Evolutionary conservation across 2,888 invertebrate genomes (phyloP).

Genomic region (Drosophila subquinaria): DNA sequence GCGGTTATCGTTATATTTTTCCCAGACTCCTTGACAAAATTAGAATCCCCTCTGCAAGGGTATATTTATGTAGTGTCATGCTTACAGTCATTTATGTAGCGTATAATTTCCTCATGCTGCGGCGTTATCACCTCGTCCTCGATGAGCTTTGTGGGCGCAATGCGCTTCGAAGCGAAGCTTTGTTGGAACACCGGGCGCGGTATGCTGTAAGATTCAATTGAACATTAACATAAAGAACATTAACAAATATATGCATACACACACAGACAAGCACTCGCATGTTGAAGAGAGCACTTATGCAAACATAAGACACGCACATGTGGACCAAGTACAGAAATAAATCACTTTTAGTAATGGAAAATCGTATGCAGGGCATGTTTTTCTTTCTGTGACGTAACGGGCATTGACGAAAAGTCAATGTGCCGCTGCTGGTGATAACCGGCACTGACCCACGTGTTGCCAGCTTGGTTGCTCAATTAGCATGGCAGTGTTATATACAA

Average conservation of each 20-base stretch:
- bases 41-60: neutral
- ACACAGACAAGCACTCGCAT: neutral
- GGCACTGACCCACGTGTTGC: conserved; percentile 69
- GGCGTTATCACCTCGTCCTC: conserved; percentile 89
- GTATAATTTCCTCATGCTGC: conserved; percentile 94
- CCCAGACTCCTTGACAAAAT: too few relatives aligned
- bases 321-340: conserved; percentile 54
- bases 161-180: conserved; percentile 77
- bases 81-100: conserved; percentile 94
- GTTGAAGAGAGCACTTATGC: conserved; percentile 48
- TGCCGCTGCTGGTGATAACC: conserved; percentile 59
- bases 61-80: conserved; percentile 56
- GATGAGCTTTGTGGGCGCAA: conserved; percentile 85
- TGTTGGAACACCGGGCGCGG: conserved; percentile 93
- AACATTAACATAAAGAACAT: conserved; percentile 26
- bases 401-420: conserved; percentile 54
- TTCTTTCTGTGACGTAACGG: conserved; percentile 58
- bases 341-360: conserved; percentile 53
- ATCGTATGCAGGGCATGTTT: conserved; percentile 21
- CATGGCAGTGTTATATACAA: conserved; percentile 62
- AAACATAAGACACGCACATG: conserved; percentile 57
- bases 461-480: conserved; percentile 53
- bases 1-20: too few relatives aligned
- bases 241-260: neutral
- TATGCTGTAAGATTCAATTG: conserved; percentile 87